Percentiles rank a stretch among this genome's conserved stretches.
Conservation (phyloP, 2,797 vertebrate species). For the Xiphophorus birchmanni region DNA sequence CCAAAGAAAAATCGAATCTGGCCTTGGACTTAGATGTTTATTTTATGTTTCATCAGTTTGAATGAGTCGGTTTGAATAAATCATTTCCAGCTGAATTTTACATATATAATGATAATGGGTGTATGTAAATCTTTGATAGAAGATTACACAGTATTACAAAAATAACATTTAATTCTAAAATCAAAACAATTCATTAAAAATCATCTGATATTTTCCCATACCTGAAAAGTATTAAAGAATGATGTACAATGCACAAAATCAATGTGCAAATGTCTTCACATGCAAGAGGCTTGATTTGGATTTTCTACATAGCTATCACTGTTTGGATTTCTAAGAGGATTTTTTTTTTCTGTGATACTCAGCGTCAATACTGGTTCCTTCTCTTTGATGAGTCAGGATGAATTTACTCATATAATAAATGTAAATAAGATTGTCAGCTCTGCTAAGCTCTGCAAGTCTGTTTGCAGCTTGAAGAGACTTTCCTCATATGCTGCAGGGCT, state of each 20-base stretch:
- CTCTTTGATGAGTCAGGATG: conserved; percentile 64
- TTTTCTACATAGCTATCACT: conserved; percentile 28
- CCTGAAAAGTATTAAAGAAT: neutral
- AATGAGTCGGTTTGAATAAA: neutral
- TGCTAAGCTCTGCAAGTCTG: conserved; percentile 45
- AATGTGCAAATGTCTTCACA: conserved; percentile 32
- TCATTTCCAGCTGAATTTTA: neutral
- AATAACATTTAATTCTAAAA: neutral
- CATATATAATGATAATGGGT: neutral
- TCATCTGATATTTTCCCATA: neutral
- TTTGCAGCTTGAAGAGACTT: conserved; percentile 36
- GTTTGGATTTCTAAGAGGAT: conserved; percentile 23
- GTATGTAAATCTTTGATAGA: neutral
- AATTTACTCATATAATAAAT: conserved; percentile 65
- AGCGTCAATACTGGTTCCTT: conserved; percentile 51
- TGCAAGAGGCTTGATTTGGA: conserved; percentile 42
- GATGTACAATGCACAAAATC: conserved; percentile 35
- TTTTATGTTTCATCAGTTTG: neutral
- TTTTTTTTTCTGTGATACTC: conserved; percentile 25
- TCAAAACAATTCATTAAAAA: neutral
- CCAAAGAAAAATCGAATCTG: too few species aligned
- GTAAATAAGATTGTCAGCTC: conserved; percentile 61
- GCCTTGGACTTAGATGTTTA: too few species aligned
- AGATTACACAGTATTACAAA: neutral
- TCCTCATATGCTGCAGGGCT: conserved; percentile 29